Percentiles rank a stretch among this genome's conserved stretches.
These are phyloP conservation scores for Pachypanchax playfairii DNA, from an alignment of 2,113 vertebrate species.

Conservation along the genomic window DNA sequence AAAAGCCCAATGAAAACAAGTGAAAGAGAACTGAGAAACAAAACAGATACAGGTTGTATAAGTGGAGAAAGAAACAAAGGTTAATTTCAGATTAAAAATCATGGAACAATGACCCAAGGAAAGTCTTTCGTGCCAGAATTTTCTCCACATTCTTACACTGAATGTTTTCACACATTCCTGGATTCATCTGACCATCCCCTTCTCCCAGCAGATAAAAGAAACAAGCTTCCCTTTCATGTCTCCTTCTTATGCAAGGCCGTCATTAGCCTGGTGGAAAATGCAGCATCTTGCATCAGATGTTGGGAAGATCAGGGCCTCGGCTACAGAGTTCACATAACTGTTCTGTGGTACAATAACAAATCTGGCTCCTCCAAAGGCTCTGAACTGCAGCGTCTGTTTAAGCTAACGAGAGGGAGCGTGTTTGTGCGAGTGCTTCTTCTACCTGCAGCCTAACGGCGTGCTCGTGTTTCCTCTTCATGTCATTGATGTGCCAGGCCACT, in stretches of 20 bases:
- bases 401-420: neutral
- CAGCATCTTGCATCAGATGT: conserved; percentile 43
- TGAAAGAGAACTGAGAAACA: neutral
- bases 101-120: neutral
- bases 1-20: neutral
- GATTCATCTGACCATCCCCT: conserved; percentile 43
- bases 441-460: conserved; percentile 93
- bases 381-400: conserved; percentile 19
- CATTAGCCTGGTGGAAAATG: conserved; percentile 60
- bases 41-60: neutral
- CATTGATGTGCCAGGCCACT: conserved; percentile 99
- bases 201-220: conserved; percentile 65
- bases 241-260: conserved; percentile 63
- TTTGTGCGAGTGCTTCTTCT: conserved; percentile 31
- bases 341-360: conserved; percentile 37
- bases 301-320: conserved; percentile 38
- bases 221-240: conserved; percentile 66
- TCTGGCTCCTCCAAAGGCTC: conserved; percentile 17
- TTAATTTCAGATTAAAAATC: neutral
- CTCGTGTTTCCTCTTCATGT: conserved; percentile 99
- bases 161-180: conserved; percentile 58
- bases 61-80: neutral
- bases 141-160: conserved; percentile 14
- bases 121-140: neutral
- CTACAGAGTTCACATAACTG: conserved; percentile 34